phyloP scores from a whole-genome alignment of 2,113 vertebrate species.

The Passerina amoena region DNA sequence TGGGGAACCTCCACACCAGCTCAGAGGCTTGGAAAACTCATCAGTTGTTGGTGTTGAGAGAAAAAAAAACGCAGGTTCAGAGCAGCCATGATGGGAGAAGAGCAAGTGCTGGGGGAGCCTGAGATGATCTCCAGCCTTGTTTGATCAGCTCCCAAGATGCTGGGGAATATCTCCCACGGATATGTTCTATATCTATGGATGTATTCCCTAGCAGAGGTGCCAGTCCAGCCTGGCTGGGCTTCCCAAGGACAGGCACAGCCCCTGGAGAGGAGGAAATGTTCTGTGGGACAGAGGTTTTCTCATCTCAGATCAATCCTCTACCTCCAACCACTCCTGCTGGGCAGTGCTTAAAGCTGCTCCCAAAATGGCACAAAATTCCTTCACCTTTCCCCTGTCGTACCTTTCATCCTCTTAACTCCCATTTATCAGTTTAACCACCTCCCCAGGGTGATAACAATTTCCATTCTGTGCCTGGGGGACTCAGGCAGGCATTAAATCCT shows the following conservation, averaged over 20 bases:
- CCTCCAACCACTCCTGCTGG: neutral
- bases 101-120: neutral
- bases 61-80: neutral
- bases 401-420: neutral
- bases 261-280: neutral
- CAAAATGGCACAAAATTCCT: neutral
- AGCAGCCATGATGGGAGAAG: rapidly evolving
- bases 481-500: neutral
- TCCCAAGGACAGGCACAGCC: neutral
- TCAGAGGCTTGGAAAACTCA: rapidly evolving
- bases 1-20: rapidly evolving
- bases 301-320: rapidly evolving
- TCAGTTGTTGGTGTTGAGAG: rapidly evolving
- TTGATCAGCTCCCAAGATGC: neutral
- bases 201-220: neutral
- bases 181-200: rapidly evolving
- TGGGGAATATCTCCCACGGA: neutral
- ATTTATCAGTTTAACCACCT: neutral
- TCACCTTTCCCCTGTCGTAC: rapidly evolving
- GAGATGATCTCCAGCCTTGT: neutral
- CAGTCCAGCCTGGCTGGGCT: neutral
- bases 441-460: neutral
- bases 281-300: neutral
- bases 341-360: neutral
- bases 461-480: neutral